Conservation (phyloP, 2,888 invertebrate species). For the Macrophya alboannulata region DNA sequence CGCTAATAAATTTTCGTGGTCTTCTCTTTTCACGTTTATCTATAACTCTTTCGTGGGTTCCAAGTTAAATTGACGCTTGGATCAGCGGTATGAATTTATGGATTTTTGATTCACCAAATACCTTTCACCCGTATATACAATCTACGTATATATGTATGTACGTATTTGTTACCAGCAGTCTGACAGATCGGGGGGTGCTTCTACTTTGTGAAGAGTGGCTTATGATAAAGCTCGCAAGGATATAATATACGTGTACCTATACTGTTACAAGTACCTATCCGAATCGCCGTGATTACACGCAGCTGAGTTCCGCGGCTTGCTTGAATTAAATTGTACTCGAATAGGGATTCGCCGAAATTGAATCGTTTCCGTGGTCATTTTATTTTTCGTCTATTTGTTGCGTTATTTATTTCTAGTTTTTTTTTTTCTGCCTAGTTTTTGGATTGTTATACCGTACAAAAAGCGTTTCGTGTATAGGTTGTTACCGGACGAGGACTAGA, state of each 20-base stretch:
- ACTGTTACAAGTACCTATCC: slow-evolving; percentile 27
- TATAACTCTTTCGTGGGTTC: slow-evolving; percentile 45
- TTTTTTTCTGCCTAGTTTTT: background rate
- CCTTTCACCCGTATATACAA: slow-evolving; percentile 31
- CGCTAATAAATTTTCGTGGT: slow-evolving; percentile 49
- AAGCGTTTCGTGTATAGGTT: background rate
- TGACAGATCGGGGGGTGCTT: slow-evolving; percentile 29
- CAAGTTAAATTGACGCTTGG: slow-evolving; percentile 47
- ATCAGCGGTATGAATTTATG: slow-evolving; percentile 37
- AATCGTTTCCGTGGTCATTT: slow-evolving; percentile 18
- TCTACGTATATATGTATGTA: background rate
- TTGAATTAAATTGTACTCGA: slow-evolving; percentile 25
- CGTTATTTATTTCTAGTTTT: background rate
- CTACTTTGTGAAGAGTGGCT: slow-evolving; percentile 35
- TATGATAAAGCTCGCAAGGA: slow-evolving; percentile 19
- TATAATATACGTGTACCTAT: slow-evolving; percentile 5
- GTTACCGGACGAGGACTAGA: slow-evolving; percentile 1
- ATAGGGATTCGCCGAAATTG: slow-evolving; percentile 44
- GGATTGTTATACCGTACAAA: background rate
- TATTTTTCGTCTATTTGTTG: background rate
- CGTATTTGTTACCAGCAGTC: slow-evolving; percentile 32
- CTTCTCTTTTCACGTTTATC: slow-evolving; percentile 47
- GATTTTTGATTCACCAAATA: slow-evolving; percentile 45
- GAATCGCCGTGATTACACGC: slow-evolving; percentile 45
- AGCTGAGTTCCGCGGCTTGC: slow-evolving; percentile 28